Evolutionary conservation across 2,888 invertebrate species (phyloP), one percentile per base, ranked within the genome.

Genomic region (Tachina lurida): DNA sequence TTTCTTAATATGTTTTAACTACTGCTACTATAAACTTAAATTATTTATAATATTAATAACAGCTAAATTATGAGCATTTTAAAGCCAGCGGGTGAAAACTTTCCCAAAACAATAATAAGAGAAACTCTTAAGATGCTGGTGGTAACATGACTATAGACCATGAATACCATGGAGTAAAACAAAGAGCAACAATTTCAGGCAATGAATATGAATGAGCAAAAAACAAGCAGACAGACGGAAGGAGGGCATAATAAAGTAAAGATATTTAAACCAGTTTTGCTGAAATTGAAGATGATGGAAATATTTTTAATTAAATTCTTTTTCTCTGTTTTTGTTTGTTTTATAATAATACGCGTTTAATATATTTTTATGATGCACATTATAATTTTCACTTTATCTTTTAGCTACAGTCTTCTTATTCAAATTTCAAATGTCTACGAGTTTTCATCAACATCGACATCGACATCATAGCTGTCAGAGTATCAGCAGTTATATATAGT

Each of bases 1-100:
- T 60, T 41, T 54, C 45, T 74, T 84, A 84, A 84, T 84, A 74
- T 78, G 62, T 68, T 84, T 84, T 62, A 84, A 62, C 77, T 83
- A 73, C 58, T 58, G 45, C n/a, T 71, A 31, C 7, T 15, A 43
- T 49, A 54, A 65, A 54, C 68, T 77, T 74, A 47, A 84, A 77
- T 84, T 70, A 82, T 85, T 31, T 78, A 78, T 75, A 79, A 75
- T 85, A 86, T 82, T 86, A 80, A 80, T 73, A 79, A 86, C 63
- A 79, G 67, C 76, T 77, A 73, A 86, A 86, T 86, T 67, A 83
- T 86, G 83, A 76, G 73, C 67, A 76, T 83, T 70, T 68, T 76
- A 54, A 75, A 15, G 67, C 82, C 54, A 49, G 43, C 52, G 76
- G 80, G 73, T 62, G 31, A 62, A 68, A 49, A 56, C 54, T 22